Evolutionary conservation across 2,113 vertebrate genomes (phyloP).

Genomic region (Sapajus apella): DNA sequence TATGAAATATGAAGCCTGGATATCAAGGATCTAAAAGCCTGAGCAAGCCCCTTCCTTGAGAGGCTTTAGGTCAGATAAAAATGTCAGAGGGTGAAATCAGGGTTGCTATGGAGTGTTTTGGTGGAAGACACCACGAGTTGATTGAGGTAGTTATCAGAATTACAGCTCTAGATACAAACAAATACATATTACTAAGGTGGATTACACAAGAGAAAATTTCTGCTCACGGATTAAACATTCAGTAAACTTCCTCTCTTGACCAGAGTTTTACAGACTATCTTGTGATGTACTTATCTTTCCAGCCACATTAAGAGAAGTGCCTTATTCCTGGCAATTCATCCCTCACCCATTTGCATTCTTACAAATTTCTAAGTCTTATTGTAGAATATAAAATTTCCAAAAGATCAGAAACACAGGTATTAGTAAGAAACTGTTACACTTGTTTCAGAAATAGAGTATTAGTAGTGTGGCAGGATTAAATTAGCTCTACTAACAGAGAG

Average conservation of each 20-base stretch:
- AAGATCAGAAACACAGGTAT: neutral
- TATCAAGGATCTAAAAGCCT: neutral
- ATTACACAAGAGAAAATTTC: neutral
- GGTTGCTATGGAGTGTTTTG: neutral
- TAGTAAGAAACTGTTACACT: neutral
- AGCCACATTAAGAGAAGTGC: neutral
- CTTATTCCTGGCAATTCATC: neutral
- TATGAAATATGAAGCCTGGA: neutral
- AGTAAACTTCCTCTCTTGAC: neutral
- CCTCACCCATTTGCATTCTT: neutral
- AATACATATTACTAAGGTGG: neutral
- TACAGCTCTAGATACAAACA: neutral
- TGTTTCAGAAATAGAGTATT: neutral
- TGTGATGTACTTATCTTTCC: neutral
- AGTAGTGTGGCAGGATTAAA: neutral
- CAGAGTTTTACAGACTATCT: neutral
- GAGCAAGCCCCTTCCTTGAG: neutral
- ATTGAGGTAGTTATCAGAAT: neutral
- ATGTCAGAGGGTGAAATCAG: neutral
- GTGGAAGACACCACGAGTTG: neutral
- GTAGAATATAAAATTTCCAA: neutral
- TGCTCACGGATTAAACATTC: neutral
- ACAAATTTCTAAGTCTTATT: neutral
- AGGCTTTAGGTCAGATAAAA: neutral
- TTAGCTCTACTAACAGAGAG: neutral